Evolutionary conservation across 2,113 vertebrate species (phyloP).

Genomic region (Fulmarus glacialis): DNA sequence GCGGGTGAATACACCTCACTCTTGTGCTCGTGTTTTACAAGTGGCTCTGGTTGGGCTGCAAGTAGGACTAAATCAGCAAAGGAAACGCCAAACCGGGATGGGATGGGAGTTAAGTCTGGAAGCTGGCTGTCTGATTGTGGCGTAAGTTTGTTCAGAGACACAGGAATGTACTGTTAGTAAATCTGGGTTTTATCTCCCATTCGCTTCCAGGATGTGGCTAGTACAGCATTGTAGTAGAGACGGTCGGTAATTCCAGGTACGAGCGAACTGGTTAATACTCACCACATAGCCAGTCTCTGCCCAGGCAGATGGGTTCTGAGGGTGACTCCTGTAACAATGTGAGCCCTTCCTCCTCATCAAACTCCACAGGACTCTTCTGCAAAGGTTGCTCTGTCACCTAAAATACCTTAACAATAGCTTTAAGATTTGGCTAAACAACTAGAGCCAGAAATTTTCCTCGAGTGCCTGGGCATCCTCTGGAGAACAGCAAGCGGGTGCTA

Average conservation of each 20-base stretch:
- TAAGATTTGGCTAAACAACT: neutral
- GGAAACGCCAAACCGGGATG: rapidly evolving
- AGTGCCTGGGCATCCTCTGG: neutral
- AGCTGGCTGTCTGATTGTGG: neutral
- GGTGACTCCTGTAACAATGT: rapidly evolving
- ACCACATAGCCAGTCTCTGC: neutral
- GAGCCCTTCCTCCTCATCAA: neutral
- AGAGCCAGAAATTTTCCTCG: neutral
- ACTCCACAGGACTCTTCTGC: neutral
- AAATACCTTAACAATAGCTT: neutral
- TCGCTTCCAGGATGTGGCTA: neutral
- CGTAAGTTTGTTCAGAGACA: neutral
- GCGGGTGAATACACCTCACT: neutral
- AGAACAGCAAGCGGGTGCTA: neutral
- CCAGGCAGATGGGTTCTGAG: neutral
- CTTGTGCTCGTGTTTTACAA: neutral
- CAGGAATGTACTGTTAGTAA: neutral
- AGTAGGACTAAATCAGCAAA: neutral
- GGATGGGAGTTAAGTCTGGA: neutral
- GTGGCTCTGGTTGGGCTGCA: neutral
- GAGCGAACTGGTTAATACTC: neutral
- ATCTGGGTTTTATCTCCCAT: neutral
- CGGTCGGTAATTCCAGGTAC: neutral
- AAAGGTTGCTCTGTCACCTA: neutral
- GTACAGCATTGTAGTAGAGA: rapidly evolving